Base-by-base conservation (phyloP, 53 echinoderm and acorn worm genomes). In the Luidia sarsii region DNA sequence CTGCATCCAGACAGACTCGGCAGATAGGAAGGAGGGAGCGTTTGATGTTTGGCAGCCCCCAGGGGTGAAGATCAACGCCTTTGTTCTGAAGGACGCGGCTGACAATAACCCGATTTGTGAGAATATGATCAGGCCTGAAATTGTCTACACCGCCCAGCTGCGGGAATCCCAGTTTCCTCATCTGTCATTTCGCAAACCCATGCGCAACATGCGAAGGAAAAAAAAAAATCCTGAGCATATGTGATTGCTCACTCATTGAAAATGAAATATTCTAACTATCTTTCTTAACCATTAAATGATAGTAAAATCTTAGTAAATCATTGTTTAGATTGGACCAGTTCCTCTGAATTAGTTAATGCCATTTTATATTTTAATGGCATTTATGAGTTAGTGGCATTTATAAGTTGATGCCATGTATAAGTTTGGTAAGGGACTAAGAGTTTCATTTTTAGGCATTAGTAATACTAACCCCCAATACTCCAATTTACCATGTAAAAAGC, bases 61-160 rank as follows among this genome's bases (percentile, higher is more conserved):
- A 36, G 99, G 99, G 27, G 99, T 99, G 7, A 88, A 99, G 64
- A 99, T 99, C 67, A 99, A 99, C 33, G 91, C 88, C 19, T 99
- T 99, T 65, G 65, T 91, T 13, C 52, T 99, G 48, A 94, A 86
- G 32, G 81, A 86, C 27, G 67, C 84, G 16, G 90, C 86, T 9
- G 83, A 80, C 10, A 61, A 82, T n/a, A 85, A 94, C 50, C 68
- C 52, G 27, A 39, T 86, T 16, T 99, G 99, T 54, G 89, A 91
- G 68, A 73, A 41, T 7, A 94, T 99, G 99, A 86, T 99, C 7
- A 81, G 88, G 30, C 99, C 99, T 20, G 99, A 99, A 69, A 91
- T 99, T 39, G 87, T 86, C 43, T 99, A 89, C 60, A 99, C 99
- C 1, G 68, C 86, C 33, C 84, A 91, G 46, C 77, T 99, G 53